Evolutionary conservation across 2,113 vertebrate species (phyloP).

Genomic region (Mormyrus iriodes): DNA sequence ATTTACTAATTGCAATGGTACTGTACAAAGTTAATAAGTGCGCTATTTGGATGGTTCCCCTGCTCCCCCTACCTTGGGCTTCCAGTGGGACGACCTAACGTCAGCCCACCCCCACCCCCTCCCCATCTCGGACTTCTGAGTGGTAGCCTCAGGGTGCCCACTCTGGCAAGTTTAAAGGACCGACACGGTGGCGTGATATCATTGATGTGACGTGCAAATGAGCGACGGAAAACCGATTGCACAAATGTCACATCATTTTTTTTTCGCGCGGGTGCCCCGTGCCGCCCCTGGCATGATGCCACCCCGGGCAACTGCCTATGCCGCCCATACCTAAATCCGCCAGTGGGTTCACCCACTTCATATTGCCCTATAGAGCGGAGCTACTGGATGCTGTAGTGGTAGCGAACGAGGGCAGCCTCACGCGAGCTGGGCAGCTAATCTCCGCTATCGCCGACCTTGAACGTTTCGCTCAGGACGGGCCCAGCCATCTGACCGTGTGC

Average conservation of each 20-base stretch:
- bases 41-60: too few relatives aligned
- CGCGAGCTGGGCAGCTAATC: not conserved
- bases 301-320: not conserved
- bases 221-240: not conserved
- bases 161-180: not conserved
- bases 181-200: not conserved
- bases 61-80: not conserved
- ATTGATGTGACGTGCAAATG: not conserved
- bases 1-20: not conserved
- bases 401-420: not conserved
- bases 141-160: not conserved
- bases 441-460: constrained; percentile 12
- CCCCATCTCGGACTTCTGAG: not conserved
- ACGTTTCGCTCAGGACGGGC: not conserved
- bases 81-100: not conserved
- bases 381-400: not conserved
- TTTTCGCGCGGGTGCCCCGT: not conserved
- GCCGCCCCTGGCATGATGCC: not conserved
- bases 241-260: not conserved
- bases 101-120: not conserved
- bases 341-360: not conserved
- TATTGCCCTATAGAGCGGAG: not conserved
- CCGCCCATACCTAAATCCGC: not conserved
- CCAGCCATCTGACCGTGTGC: constrained; percentile 8
- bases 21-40: too few relatives aligned